These are phyloP conservation scores for Dorcus hopei DNA, from an alignment of 2,888 invertebrate species.

Conservation along the genomic window DNA sequence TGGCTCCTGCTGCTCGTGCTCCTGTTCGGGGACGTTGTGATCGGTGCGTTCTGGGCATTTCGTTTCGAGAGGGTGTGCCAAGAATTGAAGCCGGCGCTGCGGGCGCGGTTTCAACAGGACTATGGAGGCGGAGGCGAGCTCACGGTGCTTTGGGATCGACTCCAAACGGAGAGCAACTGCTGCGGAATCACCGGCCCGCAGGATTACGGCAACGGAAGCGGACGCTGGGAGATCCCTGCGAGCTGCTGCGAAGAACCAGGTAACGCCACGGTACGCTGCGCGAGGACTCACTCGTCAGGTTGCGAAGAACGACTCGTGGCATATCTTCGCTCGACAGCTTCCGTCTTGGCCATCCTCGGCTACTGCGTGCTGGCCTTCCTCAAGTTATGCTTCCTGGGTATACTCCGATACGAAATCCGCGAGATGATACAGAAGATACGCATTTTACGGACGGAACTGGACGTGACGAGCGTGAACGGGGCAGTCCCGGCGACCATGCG, in stretches of 20 bases:
- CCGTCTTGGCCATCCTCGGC: constrained; percentile 68
- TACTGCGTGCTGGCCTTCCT: constrained; percentile 87
- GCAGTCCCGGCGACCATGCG: constrained; percentile 54
- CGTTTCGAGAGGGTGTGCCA: constrained; percentile 70
- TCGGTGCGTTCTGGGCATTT: constrained; percentile 84
- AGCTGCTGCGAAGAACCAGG: constrained; percentile 42
- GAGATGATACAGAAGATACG: constrained; percentile 91
- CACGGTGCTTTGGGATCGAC: constrained; percentile 73
- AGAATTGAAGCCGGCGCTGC: constrained; percentile 65
- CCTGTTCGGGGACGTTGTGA: constrained; percentile 78
- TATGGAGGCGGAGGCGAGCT: constrained; percentile 72
- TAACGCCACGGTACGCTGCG: constrained; percentile 33
- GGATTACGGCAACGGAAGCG: constrained; percentile 49
- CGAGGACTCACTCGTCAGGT: constrained; percentile 52
- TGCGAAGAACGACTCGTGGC: constrained; percentile 71
- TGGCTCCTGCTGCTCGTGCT: constrained; percentile 77
- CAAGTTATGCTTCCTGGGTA: constrained; percentile 84
- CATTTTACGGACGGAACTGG: constrained; percentile 67
- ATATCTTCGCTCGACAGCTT: constrained; percentile 77
- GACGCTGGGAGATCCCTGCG: constrained; percentile 39
- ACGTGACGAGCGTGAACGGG: constrained; percentile 56
- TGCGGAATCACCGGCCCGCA: constrained; percentile 63
- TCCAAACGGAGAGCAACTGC: constrained; percentile 72
- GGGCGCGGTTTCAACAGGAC: constrained; percentile 59
- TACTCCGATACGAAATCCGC: constrained; percentile 80